Base-by-base conservation (phyloP, 2,113 vertebrate genomes). In the Cercocebus atys region DNA sequence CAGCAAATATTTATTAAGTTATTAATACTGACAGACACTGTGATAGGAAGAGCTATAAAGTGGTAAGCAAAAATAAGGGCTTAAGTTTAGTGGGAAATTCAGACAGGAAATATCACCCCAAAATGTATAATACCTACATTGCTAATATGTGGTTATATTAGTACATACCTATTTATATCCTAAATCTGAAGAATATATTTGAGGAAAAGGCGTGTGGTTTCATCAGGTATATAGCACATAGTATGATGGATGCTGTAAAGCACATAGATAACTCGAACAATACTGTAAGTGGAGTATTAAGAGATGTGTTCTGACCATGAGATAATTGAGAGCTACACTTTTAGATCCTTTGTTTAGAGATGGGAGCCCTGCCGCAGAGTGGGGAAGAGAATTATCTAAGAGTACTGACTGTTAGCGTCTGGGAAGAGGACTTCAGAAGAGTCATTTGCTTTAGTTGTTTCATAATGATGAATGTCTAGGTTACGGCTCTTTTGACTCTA, bases 391-490 rank as follows among this genome's bases (percentile, higher is more conserved):
- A 82, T 93, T 95, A 75, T 40, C 30, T 1, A 38, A 93, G n/a
- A 84, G 52, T 64, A 81, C 75, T 93, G 50, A 75, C 59, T 90
- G 3, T 66, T 73, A 88, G 66, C 25, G 10, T 94, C 32, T 88
- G 16, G 6, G 35, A 13, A 64, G 81, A 25, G 6, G 57, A 86
- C 52, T 68, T 84, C 38, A 38, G 40, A 76, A 84, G 75, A 87
- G 45, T 88, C 84, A 73, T 84, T 84, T 85, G 73, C 73, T 92
- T 87, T 73, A 68, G 75, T 95, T 92, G 61, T 93, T 92, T 95
- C 38, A 5, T 93, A 52, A 79, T 94, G 43, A 50, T 43, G 32
- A 89, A 40, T 81, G 57, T 70, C 64, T 66, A 12, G 35, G 17
- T 92, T 97, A 50, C 13, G 43, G 57, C 2, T 78, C 43, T 93